phyloP scores from a whole-genome alignment of 2,888 invertebrate genomes.

The Nomada ruficornis region DNA sequence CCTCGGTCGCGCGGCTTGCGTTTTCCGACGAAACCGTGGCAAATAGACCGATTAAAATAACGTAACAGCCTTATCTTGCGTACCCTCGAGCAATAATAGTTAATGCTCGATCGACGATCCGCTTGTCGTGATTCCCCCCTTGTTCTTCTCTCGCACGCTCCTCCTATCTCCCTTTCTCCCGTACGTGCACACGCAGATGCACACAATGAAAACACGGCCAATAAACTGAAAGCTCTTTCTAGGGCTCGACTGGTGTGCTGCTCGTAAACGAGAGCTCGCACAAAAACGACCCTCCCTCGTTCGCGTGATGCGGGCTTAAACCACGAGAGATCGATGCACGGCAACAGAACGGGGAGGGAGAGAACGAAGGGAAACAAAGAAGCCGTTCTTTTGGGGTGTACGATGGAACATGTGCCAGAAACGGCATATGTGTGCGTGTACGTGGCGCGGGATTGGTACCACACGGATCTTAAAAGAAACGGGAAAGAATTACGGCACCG shows the following conservation, averaged over 20 bases:
- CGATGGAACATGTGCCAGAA: conserved; percentile 29
- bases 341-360: conserved; percentile 14
- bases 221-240: conserved; percentile 56
- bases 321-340: conserved; percentile 53
- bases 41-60: conserved; percentile 61
- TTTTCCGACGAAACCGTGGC: conserved; percentile 45
- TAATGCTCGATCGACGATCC: conserved; percentile 56
- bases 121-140: conserved; percentile 47
- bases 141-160: conserved; percentile 18
- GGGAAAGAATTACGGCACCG: conserved; percentile 61
- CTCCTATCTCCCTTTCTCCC: neutral
- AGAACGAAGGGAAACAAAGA: conserved; percentile 55
- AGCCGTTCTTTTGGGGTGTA: conserved; percentile 51
- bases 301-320: conserved; percentile 54
- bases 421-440: neutral
- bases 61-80: conserved; percentile 56
- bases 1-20: conserved; percentile 10
- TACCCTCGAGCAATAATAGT: conserved; percentile 56
- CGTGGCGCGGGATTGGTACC: neutral
- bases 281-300: conserved; percentile 36
- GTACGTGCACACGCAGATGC: too few species aligned
- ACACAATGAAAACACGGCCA: conserved; percentile 35
- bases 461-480: conserved; percentile 49
- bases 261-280: conserved; percentile 16
- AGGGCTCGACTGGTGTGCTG: conserved; percentile 14